Evolutionary conservation across 1,140 invertebrate genomes (phyloP).

Genomic region (Lasioglossum baleicum): DNA sequence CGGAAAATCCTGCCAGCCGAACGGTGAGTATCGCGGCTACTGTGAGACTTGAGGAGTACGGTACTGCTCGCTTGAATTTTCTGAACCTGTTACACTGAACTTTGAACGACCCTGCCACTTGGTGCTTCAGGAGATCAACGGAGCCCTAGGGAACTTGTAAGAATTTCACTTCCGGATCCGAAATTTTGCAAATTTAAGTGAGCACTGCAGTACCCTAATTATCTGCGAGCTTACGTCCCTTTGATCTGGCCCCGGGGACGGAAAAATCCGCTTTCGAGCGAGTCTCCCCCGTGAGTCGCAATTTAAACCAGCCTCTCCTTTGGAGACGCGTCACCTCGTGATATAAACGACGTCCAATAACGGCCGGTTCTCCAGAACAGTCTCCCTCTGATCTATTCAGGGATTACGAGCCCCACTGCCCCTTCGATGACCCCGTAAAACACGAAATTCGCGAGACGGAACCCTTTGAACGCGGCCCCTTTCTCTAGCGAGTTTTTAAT

Average conservation of each 20-base stretch:
- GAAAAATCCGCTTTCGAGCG: slow-evolving; percentile 24
- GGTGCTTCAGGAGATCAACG: no score
- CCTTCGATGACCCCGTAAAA: slow-evolving; percentile 64
- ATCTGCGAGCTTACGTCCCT: slow-evolving; percentile 23
- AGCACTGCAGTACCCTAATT: slow-evolving; percentile 26
- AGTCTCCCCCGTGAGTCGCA: not conserved
- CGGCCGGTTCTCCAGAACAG: slow-evolving; percentile 19
- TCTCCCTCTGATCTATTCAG: slow-evolving; percentile 72
- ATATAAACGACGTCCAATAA: slow-evolving; percentile 30
- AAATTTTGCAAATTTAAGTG: no score
- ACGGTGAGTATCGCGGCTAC: slow-evolving; percentile 80
- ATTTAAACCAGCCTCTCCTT: slow-evolving; percentile 24
- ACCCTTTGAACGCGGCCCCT: slow-evolving; percentile 38
- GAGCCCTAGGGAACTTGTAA: no score
- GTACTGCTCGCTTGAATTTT: no score
- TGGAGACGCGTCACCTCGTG: slow-evolving; percentile 27
- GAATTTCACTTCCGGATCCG: no score
- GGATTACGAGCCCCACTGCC: slow-evolving; percentile 63
- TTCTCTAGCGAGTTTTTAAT: not conserved
- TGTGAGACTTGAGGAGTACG: slow-evolving; percentile 16
- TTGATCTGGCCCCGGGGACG: slow-evolving; percentile 38
- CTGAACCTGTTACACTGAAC: no score
- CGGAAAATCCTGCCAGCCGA: slow-evolving; percentile 91
- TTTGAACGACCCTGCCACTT: no score
- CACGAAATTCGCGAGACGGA: slow-evolving; percentile 10